Percentiles rank a stretch among this genome's conserved stretches.
These are phyloP conservation scores for Caenorhabditis sp. DNA, from an alignment of 2,888 invertebrate genomes.

Conservation along the genomic window DNA sequence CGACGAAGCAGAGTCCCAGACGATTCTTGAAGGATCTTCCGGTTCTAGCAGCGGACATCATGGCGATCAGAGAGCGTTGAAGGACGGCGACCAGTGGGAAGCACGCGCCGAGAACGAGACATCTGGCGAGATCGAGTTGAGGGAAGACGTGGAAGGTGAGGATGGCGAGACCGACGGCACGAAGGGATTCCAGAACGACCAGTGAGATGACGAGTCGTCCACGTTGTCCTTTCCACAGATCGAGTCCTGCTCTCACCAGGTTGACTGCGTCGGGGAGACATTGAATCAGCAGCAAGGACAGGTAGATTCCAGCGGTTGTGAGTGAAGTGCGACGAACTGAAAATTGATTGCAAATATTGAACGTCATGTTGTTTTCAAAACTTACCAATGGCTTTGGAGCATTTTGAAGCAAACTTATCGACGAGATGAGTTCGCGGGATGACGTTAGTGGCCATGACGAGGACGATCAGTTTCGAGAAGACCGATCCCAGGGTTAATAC, in stretches of 20 bases:
- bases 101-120: slow-evolving; percentile 62
- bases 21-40: slow-evolving; percentile 59
- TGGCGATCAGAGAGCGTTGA: slow-evolving; percentile 57
- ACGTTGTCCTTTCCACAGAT: slow-evolving; percentile 62
- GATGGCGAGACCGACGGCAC: slow-evolving; percentile 74
- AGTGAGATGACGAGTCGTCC: slow-evolving; percentile 61
- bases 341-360: slow-evolving; percentile 11
- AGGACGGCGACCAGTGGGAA: slow-evolving; percentile 65
- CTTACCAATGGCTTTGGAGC: slow-evolving; percentile 43
- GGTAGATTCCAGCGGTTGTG: slow-evolving; percentile 68
- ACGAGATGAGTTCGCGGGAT: slow-evolving; percentile 37
- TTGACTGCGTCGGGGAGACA: slow-evolving; percentile 74
- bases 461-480: slow-evolving; percentile 74
- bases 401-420: slow-evolving; percentile 54
- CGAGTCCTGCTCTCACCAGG: slow-evolving; percentile 66
- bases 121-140: slow-evolving; percentile 67
- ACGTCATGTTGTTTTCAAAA: too few species aligned
- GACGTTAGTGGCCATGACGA: slow-evolving; percentile 78
- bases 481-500: slow-evolving; percentile 73
- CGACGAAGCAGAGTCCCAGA: slow-evolving; percentile 51
- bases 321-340: slow-evolving; percentile 65
- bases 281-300: slow-evolving; percentile 75
- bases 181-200: slow-evolving; percentile 72
- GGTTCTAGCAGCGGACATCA: slow-evolving; percentile 47
- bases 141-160: slow-evolving; percentile 72